Percentiles rank a stretch among this genome's conserved stretches.
Conservation (phyloP, 2,113 vertebrate genomes). For the Calidris pugnax region DNA sequence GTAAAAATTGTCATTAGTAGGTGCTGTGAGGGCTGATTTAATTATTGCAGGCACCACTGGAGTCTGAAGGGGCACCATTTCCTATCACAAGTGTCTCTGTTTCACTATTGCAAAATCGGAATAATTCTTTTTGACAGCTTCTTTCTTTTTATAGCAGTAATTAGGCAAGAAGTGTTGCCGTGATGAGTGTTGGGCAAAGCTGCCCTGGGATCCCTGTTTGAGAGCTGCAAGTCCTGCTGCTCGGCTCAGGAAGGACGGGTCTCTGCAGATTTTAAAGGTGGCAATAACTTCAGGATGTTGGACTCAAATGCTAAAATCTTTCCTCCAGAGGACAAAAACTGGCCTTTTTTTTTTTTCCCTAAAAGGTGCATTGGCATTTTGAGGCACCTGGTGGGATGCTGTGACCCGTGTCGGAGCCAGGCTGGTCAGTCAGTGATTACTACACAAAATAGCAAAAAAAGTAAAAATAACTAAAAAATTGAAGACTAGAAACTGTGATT, state of each 20-base stretch:
- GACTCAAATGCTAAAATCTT: neutral
- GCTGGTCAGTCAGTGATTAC: neutral
- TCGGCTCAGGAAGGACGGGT: accelerated
- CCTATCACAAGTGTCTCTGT: neutral
- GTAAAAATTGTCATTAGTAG: neutral
- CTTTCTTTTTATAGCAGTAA: constrained; percentile 39
- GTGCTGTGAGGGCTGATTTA: neutral
- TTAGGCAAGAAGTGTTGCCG: neutral
- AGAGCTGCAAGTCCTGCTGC: neutral
- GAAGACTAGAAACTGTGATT: neutral
- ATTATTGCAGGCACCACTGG: neutral
- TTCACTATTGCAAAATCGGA: neutral
- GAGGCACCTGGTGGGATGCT: neutral
- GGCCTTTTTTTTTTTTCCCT: neutral
- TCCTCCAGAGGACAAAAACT: neutral
- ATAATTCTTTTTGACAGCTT: neutral
- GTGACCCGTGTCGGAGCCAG: neutral
- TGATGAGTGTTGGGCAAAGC: neutral
- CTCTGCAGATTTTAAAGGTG: neutral
- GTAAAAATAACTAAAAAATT: too few relatives aligned
- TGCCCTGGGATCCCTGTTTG: neutral
- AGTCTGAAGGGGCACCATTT: neutral
- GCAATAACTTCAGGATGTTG: neutral
- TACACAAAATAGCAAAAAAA: neutral
- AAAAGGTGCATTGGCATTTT: neutral